Evolutionary conservation across 2,888 invertebrate genomes (phyloP).

Genomic region (Parnassius glacialis): DNA sequence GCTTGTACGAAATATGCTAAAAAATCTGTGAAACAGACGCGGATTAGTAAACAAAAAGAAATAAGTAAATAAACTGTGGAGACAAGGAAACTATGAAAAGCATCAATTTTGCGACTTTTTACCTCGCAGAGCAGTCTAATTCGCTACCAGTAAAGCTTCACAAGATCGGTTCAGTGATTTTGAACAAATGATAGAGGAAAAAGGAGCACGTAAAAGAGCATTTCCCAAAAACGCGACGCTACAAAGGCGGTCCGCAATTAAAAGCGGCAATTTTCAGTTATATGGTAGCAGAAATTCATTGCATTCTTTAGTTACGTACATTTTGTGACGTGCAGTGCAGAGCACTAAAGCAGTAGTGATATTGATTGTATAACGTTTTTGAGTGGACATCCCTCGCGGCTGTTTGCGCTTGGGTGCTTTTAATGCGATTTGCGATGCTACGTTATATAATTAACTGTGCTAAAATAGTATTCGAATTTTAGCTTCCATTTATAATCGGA

Average conservation of each 20-base stretch:
- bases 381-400: conserved; percentile 25
- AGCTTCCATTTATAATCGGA: conserved; percentile 14
- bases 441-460: conserved; percentile 26
- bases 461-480: conserved; percentile 24
- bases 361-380: conserved; percentile 28
- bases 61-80: not conserved
- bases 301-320: conserved; percentile 16
- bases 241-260: conserved; percentile 22
- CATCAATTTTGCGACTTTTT: not conserved
- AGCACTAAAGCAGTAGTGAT: conserved; percentile 19
- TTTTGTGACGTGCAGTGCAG: conserved; percentile 11
- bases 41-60: not conserved
- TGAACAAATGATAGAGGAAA: conserved; percentile 18
- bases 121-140: conserved; percentile 1
- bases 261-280: conserved; percentile 18
- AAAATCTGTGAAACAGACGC: no score
- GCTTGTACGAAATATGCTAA: no score
- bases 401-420: conserved; percentile 24
- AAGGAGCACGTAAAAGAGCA: conserved; percentile 11
- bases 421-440: conserved; percentile 26
- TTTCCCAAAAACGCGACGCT: conserved; percentile 9
- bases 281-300: conserved; percentile 11
- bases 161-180: conserved; percentile 18
- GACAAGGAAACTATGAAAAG: not conserved
- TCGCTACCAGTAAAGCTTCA: conserved; percentile 2